Base-by-base conservation (phyloP, 2,888 invertebrate species). In the Philopedon plagiatum region DNA sequence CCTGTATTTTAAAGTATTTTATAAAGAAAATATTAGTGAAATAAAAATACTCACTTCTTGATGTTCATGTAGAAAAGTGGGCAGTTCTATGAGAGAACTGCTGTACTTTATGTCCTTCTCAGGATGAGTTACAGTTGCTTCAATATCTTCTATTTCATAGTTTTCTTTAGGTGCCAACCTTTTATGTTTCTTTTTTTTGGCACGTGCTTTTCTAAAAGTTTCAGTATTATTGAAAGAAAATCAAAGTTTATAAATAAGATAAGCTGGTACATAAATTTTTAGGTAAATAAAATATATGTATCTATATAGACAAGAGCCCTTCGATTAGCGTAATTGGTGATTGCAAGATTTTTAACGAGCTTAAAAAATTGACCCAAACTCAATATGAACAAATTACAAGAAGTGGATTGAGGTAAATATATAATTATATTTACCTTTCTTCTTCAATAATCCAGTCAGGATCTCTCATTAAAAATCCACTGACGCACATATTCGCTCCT, bases 401-500 rank as follows among this genome's bases (percentile, higher is more conserved):
- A n/a, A n/a, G n/a, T n/a, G n/a, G n/a, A n/a, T n/a, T n/a, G n/a
- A n/a, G n/a, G n/a, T n/a, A n/a, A n/a, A n/a, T n/a, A n/a, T n/a
- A n/a, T n/a, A 34, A 63, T 2, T 49, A 37, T 9, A 74, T 71
- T 75, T 70, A 71, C 74, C 66, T 77, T 73, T 89, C 88, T 78
- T 92, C 91, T 78, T 91, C 91, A 5, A 86, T 87, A 88, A 91
- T 90, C 95, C 96, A 96, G 77, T 94, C 94, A 0, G 96, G 93
- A 83, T 96, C 96, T 61, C 93, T 89, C 94, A 97, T 96, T 0
- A 96, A 88, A 21, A 93, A 90, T 0, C 96, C 96, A 82, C 94
- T 95, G 0, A 94, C 93, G 80, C 94, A 94, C 81, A 96, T 90
- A 83, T 96, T 94, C 39, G 95, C 87, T 80, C 96, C 91, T 3